Base-by-base conservation (phyloP, 1,140 invertebrate genomes). In the Platorchestia sp. region DNA sequence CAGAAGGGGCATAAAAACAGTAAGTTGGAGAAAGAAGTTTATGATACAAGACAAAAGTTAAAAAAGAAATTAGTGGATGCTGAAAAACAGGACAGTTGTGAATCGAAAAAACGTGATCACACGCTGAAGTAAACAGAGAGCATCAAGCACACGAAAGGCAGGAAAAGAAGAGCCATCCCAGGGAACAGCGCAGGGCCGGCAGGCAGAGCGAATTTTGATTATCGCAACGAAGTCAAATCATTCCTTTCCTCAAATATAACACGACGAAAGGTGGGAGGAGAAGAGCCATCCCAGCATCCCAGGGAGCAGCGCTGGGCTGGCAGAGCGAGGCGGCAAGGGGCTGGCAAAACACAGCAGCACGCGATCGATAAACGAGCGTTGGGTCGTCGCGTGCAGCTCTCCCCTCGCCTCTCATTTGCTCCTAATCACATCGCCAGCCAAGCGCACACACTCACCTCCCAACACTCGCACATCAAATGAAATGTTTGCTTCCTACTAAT, bases 361-460 rank as follows among this genome's bases (percentile, higher is more conserved):
- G 87, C n/a, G 87, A 89, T 89, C 87, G 87, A 89, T 89, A 89
- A 89, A 75, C 59, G 59, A 89, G 87, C 87, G 87, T 14, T 89
- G 87, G 41, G 87, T 89, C 59, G 47, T 27, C 59, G 87, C n/a
- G 41, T 89, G 87, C 41, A 41, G 87, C 87, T 89, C 41, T 89
- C 87, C 87, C 43, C 87, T 44, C 87, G 7, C 87, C 43, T 89
- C 87, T 89, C 87, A 89, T 89, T 89, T 89, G 41, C 87, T 89
- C n/a, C 87, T 89, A 89, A 89, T 89, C 41, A 44, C 87, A 89
- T 89, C 59, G 27, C 59, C 59, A 75, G 27, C 59, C 59, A 75
- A 27, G 59, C 59, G 27, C 59, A 19, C 59, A 75, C 59, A 75
- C 59, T 22, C 27, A 75, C 27, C 59, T 75, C 14, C 59, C 7